Evolutionary conservation across 2,888 invertebrate genomes (phyloP).

Genomic region (Linyphia triangularis): DNA sequence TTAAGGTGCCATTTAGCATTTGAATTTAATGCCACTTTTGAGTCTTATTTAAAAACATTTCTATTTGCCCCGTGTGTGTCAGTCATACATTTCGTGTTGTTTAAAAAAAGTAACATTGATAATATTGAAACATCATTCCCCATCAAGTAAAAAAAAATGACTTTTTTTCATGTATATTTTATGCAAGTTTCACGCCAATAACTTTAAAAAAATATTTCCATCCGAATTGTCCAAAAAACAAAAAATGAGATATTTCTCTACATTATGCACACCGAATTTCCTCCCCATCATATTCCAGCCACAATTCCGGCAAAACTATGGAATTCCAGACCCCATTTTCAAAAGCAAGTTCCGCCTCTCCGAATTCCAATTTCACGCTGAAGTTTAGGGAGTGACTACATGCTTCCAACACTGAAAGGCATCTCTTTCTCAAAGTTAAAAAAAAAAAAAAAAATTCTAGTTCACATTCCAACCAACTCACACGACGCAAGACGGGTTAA

Average conservation of each 20-base stretch:
- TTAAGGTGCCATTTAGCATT: too few relatives aligned
- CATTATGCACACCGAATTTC: not conserved
- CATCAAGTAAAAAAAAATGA: too few relatives aligned
- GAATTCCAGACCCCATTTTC: not conserved
- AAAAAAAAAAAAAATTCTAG: not conserved
- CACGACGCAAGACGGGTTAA: conserved; percentile 14
- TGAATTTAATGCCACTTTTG: too few relatives aligned
- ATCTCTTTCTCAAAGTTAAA: not conserved
- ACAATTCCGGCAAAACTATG: not conserved
- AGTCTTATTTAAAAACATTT: too few relatives aligned
- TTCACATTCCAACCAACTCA: not conserved
- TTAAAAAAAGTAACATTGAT: too few relatives aligned
- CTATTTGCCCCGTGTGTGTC: too few relatives aligned
- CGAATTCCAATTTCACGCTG: conserved; percentile 22
- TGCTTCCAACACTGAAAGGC: not conserved
- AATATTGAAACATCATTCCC: too few relatives aligned
- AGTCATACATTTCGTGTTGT: too few relatives aligned
- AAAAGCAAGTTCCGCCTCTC: not conserved
- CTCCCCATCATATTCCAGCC: not conserved
- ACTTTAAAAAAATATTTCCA: conserved; percentile 4
- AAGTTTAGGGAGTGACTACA: not conserved
- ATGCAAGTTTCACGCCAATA: not conserved
- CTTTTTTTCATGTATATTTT: too few relatives aligned
- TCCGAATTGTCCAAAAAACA: not conserved
- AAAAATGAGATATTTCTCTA: not conserved